Evolutionary conservation across 2,888 invertebrate species (phyloP).

Genomic region (Ypsolopha sequella): DNA sequence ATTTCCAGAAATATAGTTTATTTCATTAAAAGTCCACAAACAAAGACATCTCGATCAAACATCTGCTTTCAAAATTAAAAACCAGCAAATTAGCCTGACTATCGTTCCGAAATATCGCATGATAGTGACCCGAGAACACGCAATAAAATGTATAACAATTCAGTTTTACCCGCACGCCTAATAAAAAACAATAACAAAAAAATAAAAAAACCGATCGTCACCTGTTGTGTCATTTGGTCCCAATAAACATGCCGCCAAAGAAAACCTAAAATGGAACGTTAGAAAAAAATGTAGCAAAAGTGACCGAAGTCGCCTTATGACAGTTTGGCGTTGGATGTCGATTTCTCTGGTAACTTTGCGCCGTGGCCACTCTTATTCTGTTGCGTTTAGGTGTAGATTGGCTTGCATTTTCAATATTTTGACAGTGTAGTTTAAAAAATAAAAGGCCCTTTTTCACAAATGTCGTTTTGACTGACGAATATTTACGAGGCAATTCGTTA

Average conservation of each 20-base stretch:
- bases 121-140: constrained; percentile 40
- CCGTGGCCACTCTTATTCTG: constrained; percentile 3
- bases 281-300: constrained; percentile 52
- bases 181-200: constrained; percentile 8
- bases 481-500: constrained; percentile 66
- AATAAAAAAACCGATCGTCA: constrained; percentile 48
- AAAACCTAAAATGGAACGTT: constrained; percentile 39
- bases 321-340: constrained; percentile 17
- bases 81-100: constrained; percentile 50
- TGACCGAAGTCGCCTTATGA: constrained; percentile 51
- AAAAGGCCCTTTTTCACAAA: constrained; percentile 26
- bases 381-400: constrained; percentile 14
- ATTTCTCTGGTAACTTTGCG: constrained; percentile 12
- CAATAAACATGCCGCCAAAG: constrained; percentile 65
- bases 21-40: constrained; percentile 5
- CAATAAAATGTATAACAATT: constrained; percentile 67
- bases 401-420: constrained; percentile 20
- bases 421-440: constrained; percentile 11
- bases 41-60: constrained; percentile 40
- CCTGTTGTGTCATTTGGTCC: constrained; percentile 70
- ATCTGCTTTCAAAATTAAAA: constrained; percentile 43
- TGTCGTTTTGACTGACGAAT: constrained; percentile 63
- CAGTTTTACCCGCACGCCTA: constrained; percentile 27
- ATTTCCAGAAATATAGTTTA: too few species aligned
- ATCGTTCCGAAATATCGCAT: constrained; percentile 31